Evolutionary conservation across 2,888 invertebrate genomes (phyloP), one percentile per base, ranked within the genome.

Genomic region (Lepidochrysops patricia): DNA sequence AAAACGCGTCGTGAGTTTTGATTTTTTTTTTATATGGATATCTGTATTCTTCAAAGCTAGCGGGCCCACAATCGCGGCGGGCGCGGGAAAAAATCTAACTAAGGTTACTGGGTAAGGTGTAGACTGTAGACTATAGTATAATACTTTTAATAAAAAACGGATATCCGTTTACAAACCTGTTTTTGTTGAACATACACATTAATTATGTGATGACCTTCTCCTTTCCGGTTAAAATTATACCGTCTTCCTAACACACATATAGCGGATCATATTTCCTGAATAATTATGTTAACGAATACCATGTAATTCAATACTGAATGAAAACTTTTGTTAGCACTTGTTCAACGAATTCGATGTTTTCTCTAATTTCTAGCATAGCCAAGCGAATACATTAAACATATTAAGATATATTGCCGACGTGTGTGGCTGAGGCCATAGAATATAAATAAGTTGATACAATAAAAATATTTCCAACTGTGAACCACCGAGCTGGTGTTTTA

Each of bases 371-470:
- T 4, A 29, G 1, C n/a, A 29, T 54, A 54, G 32, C 54, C 15
- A 29, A 12, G 32, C 15, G 29, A 54, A 54, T 54, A 29, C 15
- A 54, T 54, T 54, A 19, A 32, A 19, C 32, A 32, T 15, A 15
- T 54, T 32, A 29, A 54, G 54, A 54, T 32, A 32, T 19, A 54
- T 54, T 32, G 7, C 54, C 29, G 29, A 19, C 54, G 54, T 54
- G 54, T 54, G 54, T 54, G 54, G 54, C 48, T 15, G 19, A 9
- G 32, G 3, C 15, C 27, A 19, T 32, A 54, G 15, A 32, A 15
- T 13, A 13, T 23, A 19, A 43, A 32, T 54, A 54, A 32, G 19
- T 54, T 32, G 13, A 27, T 26, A 26, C 15, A n/a, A 52, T 27
- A 29, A 13, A 52, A 27, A 7, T 29, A 29, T 29, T n/a, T 27